Evolutionary conservation across 1,140 invertebrate species (phyloP).

Genomic region (Heliothis subflexa): DNA sequence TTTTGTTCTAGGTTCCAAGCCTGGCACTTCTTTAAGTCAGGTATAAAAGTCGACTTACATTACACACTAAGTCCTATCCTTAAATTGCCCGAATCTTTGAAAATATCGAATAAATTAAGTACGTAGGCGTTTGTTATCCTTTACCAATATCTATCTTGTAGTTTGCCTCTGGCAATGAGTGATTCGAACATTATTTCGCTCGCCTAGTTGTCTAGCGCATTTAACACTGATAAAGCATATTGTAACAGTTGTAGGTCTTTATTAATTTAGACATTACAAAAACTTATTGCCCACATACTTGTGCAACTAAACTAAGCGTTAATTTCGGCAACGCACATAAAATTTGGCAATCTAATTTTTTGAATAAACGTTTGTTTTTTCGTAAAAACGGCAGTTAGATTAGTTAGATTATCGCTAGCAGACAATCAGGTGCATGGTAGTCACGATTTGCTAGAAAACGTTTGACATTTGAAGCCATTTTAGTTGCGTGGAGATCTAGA

Average conservation of each 20-base stretch:
- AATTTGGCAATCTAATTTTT: slow-evolving; percentile 15
- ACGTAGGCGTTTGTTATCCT: no score
- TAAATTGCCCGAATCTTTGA: no score
- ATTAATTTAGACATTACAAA: slow-evolving; percentile 6
- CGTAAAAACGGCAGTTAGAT: background rate
- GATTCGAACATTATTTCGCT: no score
- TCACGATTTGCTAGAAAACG: slow-evolving; percentile 38
- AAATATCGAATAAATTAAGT: no score
- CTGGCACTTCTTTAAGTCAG: no score
- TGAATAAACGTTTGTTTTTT: background rate
- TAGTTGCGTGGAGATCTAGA: slow-evolving; percentile 26
- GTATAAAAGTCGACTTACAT: no score
- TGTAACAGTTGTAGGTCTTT: background rate
- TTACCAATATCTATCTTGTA: no score
- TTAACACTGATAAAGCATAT: background rate
- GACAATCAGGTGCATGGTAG: slow-evolving; percentile 33
- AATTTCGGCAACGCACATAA: slow-evolving; percentile 16
- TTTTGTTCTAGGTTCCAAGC: no score
- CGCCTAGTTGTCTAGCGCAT: no score
- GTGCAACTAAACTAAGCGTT: slow-evolving; percentile 7
- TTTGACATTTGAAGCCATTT: slow-evolving; percentile 41
- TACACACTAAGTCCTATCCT: no score
- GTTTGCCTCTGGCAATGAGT: no score
- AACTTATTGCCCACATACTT: slow-evolving; percentile 7
- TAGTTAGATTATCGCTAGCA: slow-evolving; percentile 26